Conservation (phyloP, 2,888 invertebrate species). For the Dascillus cervinus region DNA sequence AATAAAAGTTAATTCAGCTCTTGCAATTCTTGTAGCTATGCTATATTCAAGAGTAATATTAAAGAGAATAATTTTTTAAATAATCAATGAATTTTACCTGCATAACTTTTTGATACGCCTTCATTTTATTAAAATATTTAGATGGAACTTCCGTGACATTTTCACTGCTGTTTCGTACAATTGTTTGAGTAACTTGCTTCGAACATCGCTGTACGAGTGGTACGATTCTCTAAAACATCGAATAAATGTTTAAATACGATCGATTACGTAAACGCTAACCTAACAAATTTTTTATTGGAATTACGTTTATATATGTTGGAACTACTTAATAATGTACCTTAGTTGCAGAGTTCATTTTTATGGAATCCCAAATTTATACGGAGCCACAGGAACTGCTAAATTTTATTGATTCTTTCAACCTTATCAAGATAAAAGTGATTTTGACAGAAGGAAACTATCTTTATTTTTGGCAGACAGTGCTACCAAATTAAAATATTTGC, state of each 20-base stretch:
- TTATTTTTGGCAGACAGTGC: too few relatives aligned
- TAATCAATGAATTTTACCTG: too few relatives aligned
- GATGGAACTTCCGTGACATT: slow-evolving; percentile 9
- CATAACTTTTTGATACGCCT: slow-evolving; percentile 9
- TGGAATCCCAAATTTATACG: too few relatives aligned
- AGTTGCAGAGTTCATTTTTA: not conserved
- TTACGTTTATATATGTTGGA: not conserved
- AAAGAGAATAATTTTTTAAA: too few relatives aligned
- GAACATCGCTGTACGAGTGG: slow-evolving; percentile 5
- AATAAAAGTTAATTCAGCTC: too few relatives aligned
- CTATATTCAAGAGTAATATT: too few relatives aligned
- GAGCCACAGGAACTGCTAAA: too few relatives aligned
- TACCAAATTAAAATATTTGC: too few relatives aligned
- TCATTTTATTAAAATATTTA: slow-evolving; percentile 8
- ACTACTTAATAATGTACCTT: not conserved
- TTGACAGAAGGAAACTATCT: too few relatives aligned
- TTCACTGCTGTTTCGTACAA: not conserved
- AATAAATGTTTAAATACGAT: not conserved
- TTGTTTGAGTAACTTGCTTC: slow-evolving; percentile 6
- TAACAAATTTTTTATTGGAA: not conserved
- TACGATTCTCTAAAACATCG: slow-evolving; percentile 4
- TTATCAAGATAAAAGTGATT: too few relatives aligned
- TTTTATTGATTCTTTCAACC: too few relatives aligned
- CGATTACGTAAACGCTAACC: not conserved
- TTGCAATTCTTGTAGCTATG: too few relatives aligned